phyloP scores from a whole-genome alignment of 1,140 invertebrate species.

The Trypoxylus dichotomus region DNA sequence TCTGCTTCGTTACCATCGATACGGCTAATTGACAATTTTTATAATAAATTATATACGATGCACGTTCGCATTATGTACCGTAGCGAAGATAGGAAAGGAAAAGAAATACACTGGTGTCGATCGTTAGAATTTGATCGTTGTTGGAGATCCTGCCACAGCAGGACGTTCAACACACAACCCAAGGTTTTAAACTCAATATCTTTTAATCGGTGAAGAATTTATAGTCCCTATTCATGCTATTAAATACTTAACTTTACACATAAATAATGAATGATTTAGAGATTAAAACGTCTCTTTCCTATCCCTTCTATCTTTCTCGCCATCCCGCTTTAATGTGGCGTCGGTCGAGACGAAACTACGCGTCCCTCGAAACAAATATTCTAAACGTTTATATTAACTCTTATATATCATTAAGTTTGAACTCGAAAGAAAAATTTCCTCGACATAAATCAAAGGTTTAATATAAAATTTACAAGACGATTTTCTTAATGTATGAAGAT shows the following conservation, averaged over 20 bases:
- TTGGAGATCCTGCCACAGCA: constrained; percentile 20
- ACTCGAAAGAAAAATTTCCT: background rate
- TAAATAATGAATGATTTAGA: constrained; percentile 30
- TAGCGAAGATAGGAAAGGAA: background rate
- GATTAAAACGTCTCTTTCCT: background rate
- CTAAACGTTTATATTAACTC: background rate
- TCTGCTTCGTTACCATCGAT: constrained; percentile 16
- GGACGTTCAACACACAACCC: constrained; percentile 14
- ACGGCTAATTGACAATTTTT: constrained; percentile 25
- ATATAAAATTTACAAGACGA: background rate
- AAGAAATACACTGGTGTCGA: background rate
- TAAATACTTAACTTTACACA: constrained; percentile 30
- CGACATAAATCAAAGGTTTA: background rate
- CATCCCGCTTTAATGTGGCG: background rate
- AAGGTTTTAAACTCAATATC: constrained; percentile 24
- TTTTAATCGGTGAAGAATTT: constrained; percentile 29
- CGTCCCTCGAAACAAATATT: background rate
- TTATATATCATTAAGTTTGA: background rate
- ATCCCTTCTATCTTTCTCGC: background rate
- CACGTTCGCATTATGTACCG: constrained; percentile 8
- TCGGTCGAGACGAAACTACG: background rate
- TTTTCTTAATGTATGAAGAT: background rate
- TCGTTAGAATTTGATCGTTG: constrained; percentile 21
- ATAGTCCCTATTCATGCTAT: constrained; percentile 27
- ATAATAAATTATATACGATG: constrained; percentile 10